phyloP scores from a whole-genome alignment of 1,140 invertebrate genomes.

The Drosophila nikananu region DNA sequence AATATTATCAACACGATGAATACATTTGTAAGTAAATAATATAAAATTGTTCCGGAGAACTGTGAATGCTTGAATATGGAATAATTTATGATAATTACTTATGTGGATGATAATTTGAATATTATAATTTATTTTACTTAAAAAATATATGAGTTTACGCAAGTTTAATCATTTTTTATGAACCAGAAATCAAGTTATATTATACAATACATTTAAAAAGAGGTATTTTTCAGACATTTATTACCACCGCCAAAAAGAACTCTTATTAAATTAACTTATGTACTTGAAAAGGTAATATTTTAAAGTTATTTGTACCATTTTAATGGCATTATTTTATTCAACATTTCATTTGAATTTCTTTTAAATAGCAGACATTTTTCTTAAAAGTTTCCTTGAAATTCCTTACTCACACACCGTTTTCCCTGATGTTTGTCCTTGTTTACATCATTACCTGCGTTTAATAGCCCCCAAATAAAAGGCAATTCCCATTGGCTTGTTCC shows the following conservation, averaged over 20 bases:
- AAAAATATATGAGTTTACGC: not conserved
- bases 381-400: not conserved
- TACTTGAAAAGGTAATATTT: not conserved
- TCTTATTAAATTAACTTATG: not conserved
- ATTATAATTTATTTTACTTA: not conserved
- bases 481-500: constrained; percentile 4
- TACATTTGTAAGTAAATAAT: not conserved
- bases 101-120: not conserved
- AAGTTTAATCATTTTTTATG: not conserved
- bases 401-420: not conserved
- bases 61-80: not conserved
- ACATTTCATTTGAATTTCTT: not conserved
- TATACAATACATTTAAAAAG: too few species aligned
- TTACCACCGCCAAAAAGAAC: not conserved
- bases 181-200: not conserved
- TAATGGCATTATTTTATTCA: not conserved
- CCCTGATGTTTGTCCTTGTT: constrained; percentile 7
- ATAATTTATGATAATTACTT: not conserved
- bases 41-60: not conserved
- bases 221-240: not conserved
- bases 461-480: not conserved
- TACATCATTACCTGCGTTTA: constrained; percentile 36
- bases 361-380: not conserved
- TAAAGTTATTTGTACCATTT: not conserved
- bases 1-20: not conserved